These are phyloP conservation scores for Hydrocynus forskahlii DNA, from an alignment of 2,797 vertebrate genomes.

Conservation along the genomic window DNA sequence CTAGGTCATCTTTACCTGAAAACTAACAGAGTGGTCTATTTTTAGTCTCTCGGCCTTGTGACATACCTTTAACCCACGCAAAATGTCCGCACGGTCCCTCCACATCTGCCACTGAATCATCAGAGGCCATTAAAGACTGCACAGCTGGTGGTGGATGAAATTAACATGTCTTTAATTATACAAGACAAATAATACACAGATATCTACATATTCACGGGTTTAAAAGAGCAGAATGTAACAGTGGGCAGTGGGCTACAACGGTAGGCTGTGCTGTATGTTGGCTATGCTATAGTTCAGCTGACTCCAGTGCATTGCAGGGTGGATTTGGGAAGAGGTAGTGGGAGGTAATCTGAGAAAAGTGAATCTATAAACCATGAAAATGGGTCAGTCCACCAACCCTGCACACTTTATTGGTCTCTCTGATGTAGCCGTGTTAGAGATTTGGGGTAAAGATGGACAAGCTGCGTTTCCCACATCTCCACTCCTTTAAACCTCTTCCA, in stretches of 20 bases:
- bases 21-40: slow-evolving; percentile 58
- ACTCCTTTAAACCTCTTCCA: slow-evolving; percentile 9
- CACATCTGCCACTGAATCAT: neutral
- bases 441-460: neutral
- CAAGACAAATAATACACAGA: slow-evolving; percentile 27
- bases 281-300: neutral
- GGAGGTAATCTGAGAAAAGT: neutral
- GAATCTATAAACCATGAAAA: neutral
- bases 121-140: neutral
- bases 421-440: neutral
- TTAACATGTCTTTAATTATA: slow-evolving; percentile 39
- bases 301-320: neutral
- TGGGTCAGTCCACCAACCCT: neutral
- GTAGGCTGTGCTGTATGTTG: slow-evolving; percentile 21
- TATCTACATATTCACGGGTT: slow-evolving; percentile 6
- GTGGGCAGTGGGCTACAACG: slow-evolving; percentile 2
- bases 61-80: slow-evolving; percentile 39
- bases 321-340: neutral
- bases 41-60: slow-evolving; percentile 50
- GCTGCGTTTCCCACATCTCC: neutral
- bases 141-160: neutral
- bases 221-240: slow-evolving; percentile 1
- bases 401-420: neutral
- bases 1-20: slow-evolving; percentile 39
- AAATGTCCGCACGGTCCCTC: neutral